Base-by-base conservation (phyloP, 2,888 invertebrate genomes). In the Calameuta idolon region DNA sequence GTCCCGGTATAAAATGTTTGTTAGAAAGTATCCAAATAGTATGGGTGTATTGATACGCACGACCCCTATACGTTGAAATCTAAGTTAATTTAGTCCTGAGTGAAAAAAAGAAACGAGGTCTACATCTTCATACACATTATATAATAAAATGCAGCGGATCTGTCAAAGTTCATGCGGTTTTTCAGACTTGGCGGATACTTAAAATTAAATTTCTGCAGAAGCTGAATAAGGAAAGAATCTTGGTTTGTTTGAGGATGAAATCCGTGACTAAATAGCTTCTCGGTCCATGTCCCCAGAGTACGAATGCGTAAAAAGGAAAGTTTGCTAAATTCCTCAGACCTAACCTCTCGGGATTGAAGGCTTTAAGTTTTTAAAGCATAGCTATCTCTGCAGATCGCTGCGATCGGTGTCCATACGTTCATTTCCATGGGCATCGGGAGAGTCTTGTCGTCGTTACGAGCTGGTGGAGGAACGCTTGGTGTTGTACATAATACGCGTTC, bases 351-450 rank as follows among this genome's bases (percentile, higher is more conserved):
- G 82, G 83, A 79, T 84, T 81, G 73, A 83, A 84, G 3, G 76
- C 74, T 30, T 84, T 80, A 31, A 83, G 84, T 83, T 76, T 4
- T 81, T 79, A 69, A 79, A 84, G 71, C 79, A 80, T 12, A 79
- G 34, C 37, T 82, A 76, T 84, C 81, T 1, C 76, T 75, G 12
- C 83, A 83, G 4, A 84, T 74, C 4, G 37, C 76, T 68, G 31
- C 77, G 11, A 76, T 74, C 34, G 83, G 83, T 75, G 85, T 85
- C 78, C 79, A 81, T 15, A 85, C 40, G 71, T 31, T 37, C 69
- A 80, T 81, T 33, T 80, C 80, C 11, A 75, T 75, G n/a, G 84
- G 83, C 33, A 85, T 81, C 0, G 81, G 77, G 34, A 84, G 12
- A 11, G 69, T 12, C 23, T 69, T n/a, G 40, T 37, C 23, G 74